These are phyloP conservation scores for Drosophila phalerata DNA, from an alignment of 2,888 invertebrate species.

Conservation along the genomic window DNA sequence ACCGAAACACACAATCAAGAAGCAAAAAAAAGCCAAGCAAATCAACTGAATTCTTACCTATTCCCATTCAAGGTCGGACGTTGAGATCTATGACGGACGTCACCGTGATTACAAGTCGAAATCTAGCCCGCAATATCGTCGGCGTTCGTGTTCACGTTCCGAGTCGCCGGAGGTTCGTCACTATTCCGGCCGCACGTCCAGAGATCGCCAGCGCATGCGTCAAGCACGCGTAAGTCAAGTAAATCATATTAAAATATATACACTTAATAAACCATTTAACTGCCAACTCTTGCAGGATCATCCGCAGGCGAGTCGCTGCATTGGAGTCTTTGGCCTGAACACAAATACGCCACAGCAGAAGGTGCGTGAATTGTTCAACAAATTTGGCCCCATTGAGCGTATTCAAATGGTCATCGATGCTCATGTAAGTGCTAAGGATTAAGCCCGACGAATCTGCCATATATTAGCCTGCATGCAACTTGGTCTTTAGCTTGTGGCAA, in stretches of 20 bases:
- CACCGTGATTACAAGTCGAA: constrained; percentile 88
- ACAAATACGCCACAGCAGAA: constrained; percentile 97
- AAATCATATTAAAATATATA: background rate
- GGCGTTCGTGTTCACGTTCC: constrained; percentile 42
- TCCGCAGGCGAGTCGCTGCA: constrained; percentile 94
- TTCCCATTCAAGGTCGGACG: constrained; percentile 86
- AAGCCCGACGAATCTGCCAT: constrained; percentile 12
- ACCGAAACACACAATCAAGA: constrained; percentile 51
- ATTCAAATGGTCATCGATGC: constrained; percentile 98
- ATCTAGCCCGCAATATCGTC: constrained; percentile 35
- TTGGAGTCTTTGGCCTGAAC: constrained; percentile 98
- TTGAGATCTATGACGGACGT: constrained; percentile 87
- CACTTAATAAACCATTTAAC: background rate
- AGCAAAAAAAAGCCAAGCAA: constrained; percentile 39
- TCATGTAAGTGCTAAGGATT: constrained; percentile 86
- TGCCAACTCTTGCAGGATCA: constrained; percentile 67
- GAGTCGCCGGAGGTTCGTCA: constrained; percentile 46
- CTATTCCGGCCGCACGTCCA: constrained; percentile 41
- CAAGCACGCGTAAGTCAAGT: constrained; percentile 60
- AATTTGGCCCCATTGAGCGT: constrained; percentile 96
- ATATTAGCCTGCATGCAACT: constrained; percentile 9
- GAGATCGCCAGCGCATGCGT: constrained; percentile 60
- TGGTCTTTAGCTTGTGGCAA: constrained; percentile 1
- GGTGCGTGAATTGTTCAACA: constrained; percentile 95
- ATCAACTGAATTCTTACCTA: constrained; percentile 62